Evolutionary conservation across 2,888 invertebrate genomes (phyloP), one percentile per base, ranked within the genome.

Genomic region (Tenthredo mesomela): DNA sequence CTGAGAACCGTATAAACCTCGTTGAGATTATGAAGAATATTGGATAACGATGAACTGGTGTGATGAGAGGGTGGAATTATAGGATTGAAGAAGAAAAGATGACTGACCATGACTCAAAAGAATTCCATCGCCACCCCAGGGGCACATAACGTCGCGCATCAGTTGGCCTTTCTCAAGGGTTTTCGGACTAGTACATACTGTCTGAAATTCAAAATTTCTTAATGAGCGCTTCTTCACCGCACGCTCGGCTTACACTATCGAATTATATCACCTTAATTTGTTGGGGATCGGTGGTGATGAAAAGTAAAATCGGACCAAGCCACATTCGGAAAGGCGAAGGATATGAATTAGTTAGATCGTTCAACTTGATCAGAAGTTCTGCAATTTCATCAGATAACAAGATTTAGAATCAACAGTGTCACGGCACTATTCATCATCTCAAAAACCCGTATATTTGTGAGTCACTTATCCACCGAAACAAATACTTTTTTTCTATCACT

Each of bases 1-100:
- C 96, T 94, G 91, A 0, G 18, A 50, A 15, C 40, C 29, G 2
- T 15, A 50, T 25, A 0, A 29, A 50, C 37, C 40, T 40, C 1
- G 40, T 40, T 40, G 40, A 40, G 2, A 9, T 40, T 9, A 0
- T 43, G 40, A 2, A 43, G 10, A 10, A 10, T 43, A 10, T 10
- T 43, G 40, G 40, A 37, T 7, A 37, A 7, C 7, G 7, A 37
- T 37, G 7, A 33, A 33, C 33, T 3, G 33, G 4, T 33, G 4
- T 33, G 4, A 33, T 33, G 33, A 33, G 3, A 33, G 33, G 33
- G 4, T 33, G 33, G 33, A 33, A 4, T 33, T 1, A 6, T 21
- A 1, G 29, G 4, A 15, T 67, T 33, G 0, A 1, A 33, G 6
- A 54, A 33, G 6, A 4, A 29, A 2, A 12, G 6, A 43, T 40